These are phyloP conservation scores for Falcaria lacertinaria DNA, from an alignment of 2,888 invertebrate genomes.

Conservation along the genomic window DNA sequence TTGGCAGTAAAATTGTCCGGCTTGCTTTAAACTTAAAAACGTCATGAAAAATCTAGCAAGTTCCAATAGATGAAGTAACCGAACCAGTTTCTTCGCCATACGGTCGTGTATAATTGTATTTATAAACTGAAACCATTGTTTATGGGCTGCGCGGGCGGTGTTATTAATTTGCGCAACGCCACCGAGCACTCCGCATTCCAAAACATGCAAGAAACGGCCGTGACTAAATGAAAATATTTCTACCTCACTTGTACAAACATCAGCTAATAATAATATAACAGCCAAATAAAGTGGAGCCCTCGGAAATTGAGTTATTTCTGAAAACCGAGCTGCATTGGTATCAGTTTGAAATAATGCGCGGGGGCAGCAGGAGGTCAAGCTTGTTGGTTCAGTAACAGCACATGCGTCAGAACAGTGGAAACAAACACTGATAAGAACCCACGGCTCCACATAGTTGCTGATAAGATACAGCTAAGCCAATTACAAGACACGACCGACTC, in stretches of 20 bases:
- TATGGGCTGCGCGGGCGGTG: slow-evolving; percentile 22
- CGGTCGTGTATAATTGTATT: slow-evolving; percentile 24
- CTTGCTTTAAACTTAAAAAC: too few species aligned
- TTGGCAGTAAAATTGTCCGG: too few species aligned
- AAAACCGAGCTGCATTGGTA: neutral
- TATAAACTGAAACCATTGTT: slow-evolving; percentile 53
- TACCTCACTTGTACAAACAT: slow-evolving; percentile 48
- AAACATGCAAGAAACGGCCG: slow-evolving; percentile 40
- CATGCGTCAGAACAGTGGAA: slow-evolving; percentile 31
- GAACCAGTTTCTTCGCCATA: neutral
- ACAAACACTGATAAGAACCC: slow-evolving; percentile 45
- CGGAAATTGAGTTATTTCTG: slow-evolving; percentile 9
- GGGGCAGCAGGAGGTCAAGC: neutral
- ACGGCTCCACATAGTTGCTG: slow-evolving; percentile 32
- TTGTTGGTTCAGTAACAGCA: neutral
- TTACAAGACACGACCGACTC: slow-evolving; percentile 35
- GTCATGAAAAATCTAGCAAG: too few species aligned
- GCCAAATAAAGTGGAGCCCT: slow-evolving; percentile 20
- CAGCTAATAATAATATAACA: slow-evolving; percentile 25
- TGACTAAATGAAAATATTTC: slow-evolving; percentile 59
- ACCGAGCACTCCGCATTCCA: slow-evolving; percentile 47
- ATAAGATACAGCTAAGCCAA: slow-evolving; percentile 54
- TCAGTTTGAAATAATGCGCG: slow-evolving; percentile 3
- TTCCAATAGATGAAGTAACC: neutral
- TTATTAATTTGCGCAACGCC: slow-evolving; percentile 35